These are phyloP conservation scores for Anguilla obscura DNA, from an alignment of 2,797 vertebrate species.

Conservation along the genomic window DNA sequence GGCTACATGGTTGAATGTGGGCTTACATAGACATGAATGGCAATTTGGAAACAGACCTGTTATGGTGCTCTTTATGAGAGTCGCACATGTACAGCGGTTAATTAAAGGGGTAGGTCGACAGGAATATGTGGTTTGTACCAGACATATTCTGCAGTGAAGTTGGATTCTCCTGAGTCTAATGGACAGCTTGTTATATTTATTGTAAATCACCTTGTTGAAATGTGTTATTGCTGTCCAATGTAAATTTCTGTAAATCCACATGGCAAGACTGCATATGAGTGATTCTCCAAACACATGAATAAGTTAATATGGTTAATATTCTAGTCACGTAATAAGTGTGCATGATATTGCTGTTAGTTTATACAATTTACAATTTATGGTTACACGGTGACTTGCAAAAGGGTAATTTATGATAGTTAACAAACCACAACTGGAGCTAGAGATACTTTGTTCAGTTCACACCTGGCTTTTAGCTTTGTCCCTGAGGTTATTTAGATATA, in stretches of 20 bases:
- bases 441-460: neutral
- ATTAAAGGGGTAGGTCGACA: slow-evolving; percentile 20
- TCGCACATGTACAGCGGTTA: slow-evolving; percentile 43
- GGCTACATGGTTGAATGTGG: slow-evolving; percentile 20
- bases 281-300: neutral
- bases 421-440: neutral
- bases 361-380: neutral
- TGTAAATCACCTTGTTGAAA: slow-evolving; percentile 14
- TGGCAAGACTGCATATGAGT: neutral
- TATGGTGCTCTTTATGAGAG: slow-evolving; percentile 40
- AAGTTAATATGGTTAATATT: neutral
- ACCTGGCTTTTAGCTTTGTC: slow-evolving; percentile 38
- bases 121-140: neutral
- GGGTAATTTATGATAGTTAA: neutral
- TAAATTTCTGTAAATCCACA: slow-evolving; percentile 28
- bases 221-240: slow-evolving; percentile 32
- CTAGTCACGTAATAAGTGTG: neutral
- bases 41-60: slow-evolving; percentile 32
- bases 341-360: neutral
- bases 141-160: neutral
- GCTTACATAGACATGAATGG: slow-evolving; percentile 23
- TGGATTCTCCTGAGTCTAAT: neutral
- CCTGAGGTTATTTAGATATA: slow-evolving; percentile 55
- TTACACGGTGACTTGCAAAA: neutral
- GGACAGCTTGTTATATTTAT: neutral